Evolutionary conservation across 1,140 invertebrate genomes (phyloP), one percentile per base, ranked within the genome.

Genomic region (Drosophila gunungcola): DNA sequence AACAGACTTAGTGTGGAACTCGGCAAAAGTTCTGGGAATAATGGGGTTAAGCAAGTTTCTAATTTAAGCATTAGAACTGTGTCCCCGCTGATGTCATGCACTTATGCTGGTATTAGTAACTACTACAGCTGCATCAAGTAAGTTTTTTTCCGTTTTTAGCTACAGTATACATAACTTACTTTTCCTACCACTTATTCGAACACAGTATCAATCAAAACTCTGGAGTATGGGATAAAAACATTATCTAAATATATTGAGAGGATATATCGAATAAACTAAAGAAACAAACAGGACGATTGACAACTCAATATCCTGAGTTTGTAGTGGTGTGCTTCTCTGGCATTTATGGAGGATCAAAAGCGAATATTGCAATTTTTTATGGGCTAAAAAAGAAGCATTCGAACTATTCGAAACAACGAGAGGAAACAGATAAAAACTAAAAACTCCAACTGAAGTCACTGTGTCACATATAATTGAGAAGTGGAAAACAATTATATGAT

Each of bases 291-390:
- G 21, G 9, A 9, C 34, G 16, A 53, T 55, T 34, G 53, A 55
- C 25, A 25, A 34, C 43, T 10, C 25, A 43, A 43, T 10, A 55
- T 2, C 3, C 3, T 10, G 34, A 55, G n/a, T 38, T 21, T 51
- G 16, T 53, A 53, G 13, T 53, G 51, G 51, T 29, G 34, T 34
- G 34, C 32, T 53, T 13, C 16, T 53, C 11, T 53, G 51, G 51
- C 51, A 36, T 36, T 21, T 36, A 53, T 32, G 6, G 29, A 32
- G 6, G 4, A 4, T 32, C 29, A 6, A 6, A 6, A 6, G 29
- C 29, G 4, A 4, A 29, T 5, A 29, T 29, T 29, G 4, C 6
- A 32, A 32, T 6, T 6, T 6, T 32, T 32, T 6, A 32, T 6
- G 29, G 4, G 6, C 29, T 32, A 6, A 32, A 32, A 32, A 32